Evolutionary conservation across 37 sponge, comb jelly and placozoan species (phyloP), one percentile per base, ranked within the genome.

Genomic region (Axinella damicornis): DNA sequence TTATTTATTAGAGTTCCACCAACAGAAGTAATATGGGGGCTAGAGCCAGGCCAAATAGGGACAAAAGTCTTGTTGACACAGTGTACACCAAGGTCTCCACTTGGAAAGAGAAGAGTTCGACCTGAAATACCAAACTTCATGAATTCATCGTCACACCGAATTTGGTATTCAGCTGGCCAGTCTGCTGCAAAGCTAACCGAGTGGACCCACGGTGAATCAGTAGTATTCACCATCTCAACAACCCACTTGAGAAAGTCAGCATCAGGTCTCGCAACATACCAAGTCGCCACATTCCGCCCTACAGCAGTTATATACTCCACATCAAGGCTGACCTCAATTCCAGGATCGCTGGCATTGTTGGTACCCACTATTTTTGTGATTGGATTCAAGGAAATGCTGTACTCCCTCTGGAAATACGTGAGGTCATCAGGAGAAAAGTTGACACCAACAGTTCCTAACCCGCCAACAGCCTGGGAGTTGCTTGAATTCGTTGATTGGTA

Each of bases 101-200:
- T 76, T 20, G 97, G 92, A 82, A 94, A 94, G 24, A 97, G 66
- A 27, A 97, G 59, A 17, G 94, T 84, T 5, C 92, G 77, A 16
- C 97, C 97, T 56, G 91, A 84, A 18, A 94, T 71, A 53, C 98
- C 95, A 76, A 93, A 80, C 80, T 98, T 98, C 91, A 85, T 85
- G 63, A 98, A 95, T 76, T 98, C 98, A 20, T 27, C 41, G 64
- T 98, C 92, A 1, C 89, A 60, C 25, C 98, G 81, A 14, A 35
- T 34, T 61, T 79, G 63, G 81, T 85, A 98, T 54, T 85, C 87
- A 4, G 11, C 18, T 79, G 17, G 85, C 46, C 60, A 60, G 39
- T 68, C 93, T 96, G 12, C 63, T 12, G 95, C 96, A 0, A 92
- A 98, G 56, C 98, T 95, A 27, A 79, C 92, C n/a, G 94, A 93